phyloP scores from a whole-genome alignment of 2,888 invertebrate species.

The Amaurobius ferox region DNA sequence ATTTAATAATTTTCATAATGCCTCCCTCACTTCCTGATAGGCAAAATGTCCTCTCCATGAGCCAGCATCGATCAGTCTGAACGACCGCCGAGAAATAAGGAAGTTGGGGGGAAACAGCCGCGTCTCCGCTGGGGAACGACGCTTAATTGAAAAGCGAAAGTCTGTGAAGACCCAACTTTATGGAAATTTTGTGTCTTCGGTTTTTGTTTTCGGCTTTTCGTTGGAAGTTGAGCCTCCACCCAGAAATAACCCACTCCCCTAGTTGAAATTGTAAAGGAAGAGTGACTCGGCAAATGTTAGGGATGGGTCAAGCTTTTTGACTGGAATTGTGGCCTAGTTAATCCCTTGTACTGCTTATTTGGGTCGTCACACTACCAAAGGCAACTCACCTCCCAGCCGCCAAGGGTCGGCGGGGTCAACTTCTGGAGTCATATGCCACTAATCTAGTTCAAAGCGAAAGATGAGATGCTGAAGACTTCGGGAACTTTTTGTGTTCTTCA shows the following conservation, averaged over 20 bases:
- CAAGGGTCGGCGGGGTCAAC: slow-evolving; percentile 56
- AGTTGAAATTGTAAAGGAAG: slow-evolving; percentile 24
- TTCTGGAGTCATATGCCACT: slow-evolving; percentile 65
- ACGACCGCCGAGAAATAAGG: neutral
- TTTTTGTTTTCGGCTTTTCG: slow-evolving; percentile 9
- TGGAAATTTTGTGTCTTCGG: neutral
- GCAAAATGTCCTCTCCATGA: neutral
- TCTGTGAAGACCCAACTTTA: neutral
- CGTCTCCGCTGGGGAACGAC: neutral
- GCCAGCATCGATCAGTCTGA: neutral
- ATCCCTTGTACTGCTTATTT: slow-evolving; percentile 42
- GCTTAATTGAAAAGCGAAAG: slow-evolving; percentile 12
- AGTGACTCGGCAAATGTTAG: slow-evolving; percentile 26
- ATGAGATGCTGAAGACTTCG: slow-evolving; percentile 27
- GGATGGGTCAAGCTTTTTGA: slow-evolving; percentile 65
- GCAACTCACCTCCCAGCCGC: slow-evolving; percentile 57
- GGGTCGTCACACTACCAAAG: slow-evolving; percentile 54
- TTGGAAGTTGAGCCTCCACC: neutral
- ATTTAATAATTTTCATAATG: neutral
- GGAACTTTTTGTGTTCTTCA: neutral
- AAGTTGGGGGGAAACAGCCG: neutral
- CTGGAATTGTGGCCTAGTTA: slow-evolving; percentile 63
- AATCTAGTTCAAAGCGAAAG: slow-evolving; percentile 62
- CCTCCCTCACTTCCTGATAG: neutral
- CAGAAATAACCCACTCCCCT: slow-evolving; percentile 14